Conservation (phyloP, 2,113 vertebrate species). For the Tragelaphus scriptus region DNA sequence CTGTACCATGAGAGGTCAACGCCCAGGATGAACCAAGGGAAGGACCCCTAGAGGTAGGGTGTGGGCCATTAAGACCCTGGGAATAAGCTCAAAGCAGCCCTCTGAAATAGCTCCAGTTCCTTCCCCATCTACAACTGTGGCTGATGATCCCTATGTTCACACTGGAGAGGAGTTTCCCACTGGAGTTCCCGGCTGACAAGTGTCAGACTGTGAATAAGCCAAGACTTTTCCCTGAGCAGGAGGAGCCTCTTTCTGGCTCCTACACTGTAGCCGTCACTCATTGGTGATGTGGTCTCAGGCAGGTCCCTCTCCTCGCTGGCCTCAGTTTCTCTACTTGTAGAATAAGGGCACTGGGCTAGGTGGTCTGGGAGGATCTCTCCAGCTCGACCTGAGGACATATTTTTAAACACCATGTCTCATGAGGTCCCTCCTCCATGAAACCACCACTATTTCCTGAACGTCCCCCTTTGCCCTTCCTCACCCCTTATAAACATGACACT, state of each 20-base stretch:
- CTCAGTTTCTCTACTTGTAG: not conserved
- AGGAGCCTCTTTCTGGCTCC: not conserved
- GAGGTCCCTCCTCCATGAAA: not conserved
- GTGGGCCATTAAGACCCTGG: not conserved
- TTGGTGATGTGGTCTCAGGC: not conserved
- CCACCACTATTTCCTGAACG: not conserved
- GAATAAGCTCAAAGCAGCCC: not conserved
- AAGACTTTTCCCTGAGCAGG: not conserved
- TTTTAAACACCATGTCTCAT: not conserved
- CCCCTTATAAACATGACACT: not conserved
- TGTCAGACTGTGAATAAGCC: not conserved
- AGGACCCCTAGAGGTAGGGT: not conserved
- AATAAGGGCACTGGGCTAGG: not conserved
- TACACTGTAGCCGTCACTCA: not conserved
- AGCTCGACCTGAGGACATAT: not conserved
- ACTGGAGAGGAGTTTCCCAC: not conserved
- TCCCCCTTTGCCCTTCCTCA: not conserved
- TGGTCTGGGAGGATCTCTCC: not conserved
- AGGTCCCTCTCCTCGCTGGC: not conserved
- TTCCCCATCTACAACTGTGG: fast-evolving
- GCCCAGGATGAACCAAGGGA: not conserved
- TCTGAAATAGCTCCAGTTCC: not conserved
- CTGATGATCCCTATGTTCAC: not conserved
- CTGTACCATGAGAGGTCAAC: not conserved
- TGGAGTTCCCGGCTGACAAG: not conserved